A percentile compares a stretch with the other conserved stretches of the same genome.
These are phyloP conservation scores for Brenthis ino DNA, from an alignment of 2,888 invertebrate genomes.

Conservation along the genomic window DNA sequence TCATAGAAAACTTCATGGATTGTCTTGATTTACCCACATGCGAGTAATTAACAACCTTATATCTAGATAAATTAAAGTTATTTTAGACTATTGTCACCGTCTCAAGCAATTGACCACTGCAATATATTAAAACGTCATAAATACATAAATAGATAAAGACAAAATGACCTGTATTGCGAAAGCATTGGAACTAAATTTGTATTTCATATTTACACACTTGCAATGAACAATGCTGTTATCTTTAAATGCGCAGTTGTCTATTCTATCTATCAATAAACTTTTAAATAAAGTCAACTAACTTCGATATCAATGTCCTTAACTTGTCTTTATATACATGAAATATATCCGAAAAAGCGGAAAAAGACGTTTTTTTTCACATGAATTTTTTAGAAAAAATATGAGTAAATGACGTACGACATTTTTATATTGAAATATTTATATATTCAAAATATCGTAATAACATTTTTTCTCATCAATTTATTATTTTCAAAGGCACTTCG, in stretches of 20 bases:
- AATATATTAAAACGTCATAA: background rate
- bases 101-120: too few species aligned
- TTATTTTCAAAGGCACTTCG: too few species aligned
- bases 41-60: background rate
- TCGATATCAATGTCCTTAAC: background rate
- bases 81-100: too few species aligned
- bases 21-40: background rate
- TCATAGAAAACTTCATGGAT: background rate
- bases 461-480: too few species aligned
- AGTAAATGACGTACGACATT: too few species aligned
- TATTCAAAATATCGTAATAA: too few species aligned
- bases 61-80: too few species aligned
- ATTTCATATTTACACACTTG: background rate
- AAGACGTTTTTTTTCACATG: too few species aligned
- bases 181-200: background rate
- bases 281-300: background rate
- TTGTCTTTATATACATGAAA: background rate
- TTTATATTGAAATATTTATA: too few species aligned
- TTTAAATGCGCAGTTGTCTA: conserved; percentile 25
- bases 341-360: too few species aligned
- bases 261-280: conserved; percentile 6
- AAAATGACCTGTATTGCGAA: background rate
- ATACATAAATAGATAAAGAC: background rate
- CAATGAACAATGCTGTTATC: conserved; percentile 18
- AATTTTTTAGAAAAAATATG: too few species aligned